These are phyloP conservation scores for Ovis aries DNA, from an alignment of 2,113 vertebrate genomes.

Conservation along the genomic window ARS-UI_Ramb_v3.0 NC_056069.1:40675501-40676000, in stretches of 20 bases:
- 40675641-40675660: constrained; percentile 79
- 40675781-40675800: constrained; percentile 73
- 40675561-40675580: constrained; percentile 86
- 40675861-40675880: constrained; percentile 1
- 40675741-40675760: constrained; percentile 82
- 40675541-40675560: constrained; percentile 84
- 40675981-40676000: not conserved
- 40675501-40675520: constrained; percentile 75
- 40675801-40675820: constrained; percentile 42
- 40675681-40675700: constrained; percentile 79
- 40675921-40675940: not conserved
- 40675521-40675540: constrained; percentile 81
- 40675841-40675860: constrained; percentile 4
- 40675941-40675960: not conserved
- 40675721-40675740: constrained; percentile 71
- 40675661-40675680: constrained; percentile 89
- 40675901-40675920: not conserved
- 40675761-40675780: constrained; percentile 71
- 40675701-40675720: constrained; percentile 65
- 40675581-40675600: constrained; percentile 82
- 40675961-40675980: constrained; percentile 1
- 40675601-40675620: constrained; percentile 71
- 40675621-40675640: constrained; percentile 76
- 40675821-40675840: constrained; percentile 13
- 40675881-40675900: not conserved